Evolutionary conservation across 92 coral and sea anemone genomes (phyloP), one percentile per base, ranked within the genome.

Genomic region (Palythoa grandiflora): DNA sequence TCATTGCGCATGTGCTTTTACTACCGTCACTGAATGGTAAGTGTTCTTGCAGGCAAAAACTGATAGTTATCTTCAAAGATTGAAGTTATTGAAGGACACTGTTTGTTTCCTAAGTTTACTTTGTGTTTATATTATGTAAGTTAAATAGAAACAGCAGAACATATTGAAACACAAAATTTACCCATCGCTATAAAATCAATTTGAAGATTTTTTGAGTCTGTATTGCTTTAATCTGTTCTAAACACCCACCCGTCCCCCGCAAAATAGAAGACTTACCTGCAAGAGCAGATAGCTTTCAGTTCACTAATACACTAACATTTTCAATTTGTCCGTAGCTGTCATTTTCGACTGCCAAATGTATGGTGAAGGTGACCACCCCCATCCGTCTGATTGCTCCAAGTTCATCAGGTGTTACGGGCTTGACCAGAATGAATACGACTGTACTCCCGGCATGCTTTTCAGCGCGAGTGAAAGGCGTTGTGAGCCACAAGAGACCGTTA

Each of bases 361-460:
- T 6, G 83, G 68, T 15, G 83, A 78, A 6, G 83, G 83, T 1
- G 68, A 78, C 51, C 68, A 78, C 20, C 20, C 71, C 44, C 83
- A 78, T 63, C 83, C 83, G 13, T 28, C 83, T 36, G 55, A 57
- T 12, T 78, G 83, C 71, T 78, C 83, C 17, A 78, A 78, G 83
- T 78, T 78, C 53, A 78, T 78, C 60, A 60, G 68, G 59, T 78
- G 83, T 57, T 13, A 66, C 15, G 71, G 52, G 5, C 7, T 20
- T 38, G 51, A 36, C 14, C 68, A 78, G 48, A 10, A 54, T 44
- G 83, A 54, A 20, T 19, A 78, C 70, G 39, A 78, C 53, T 78
- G 83, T 11, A 28, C 20, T 1, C 68, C 37, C 2, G 83, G 83
- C 35, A 12, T 78, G 50, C 83, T 55, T 60, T 78, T 36, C 71